These are phyloP conservation scores for Germaria angustata DNA, from an alignment of 2,888 invertebrate genomes.

Conservation along the genomic window DNA sequence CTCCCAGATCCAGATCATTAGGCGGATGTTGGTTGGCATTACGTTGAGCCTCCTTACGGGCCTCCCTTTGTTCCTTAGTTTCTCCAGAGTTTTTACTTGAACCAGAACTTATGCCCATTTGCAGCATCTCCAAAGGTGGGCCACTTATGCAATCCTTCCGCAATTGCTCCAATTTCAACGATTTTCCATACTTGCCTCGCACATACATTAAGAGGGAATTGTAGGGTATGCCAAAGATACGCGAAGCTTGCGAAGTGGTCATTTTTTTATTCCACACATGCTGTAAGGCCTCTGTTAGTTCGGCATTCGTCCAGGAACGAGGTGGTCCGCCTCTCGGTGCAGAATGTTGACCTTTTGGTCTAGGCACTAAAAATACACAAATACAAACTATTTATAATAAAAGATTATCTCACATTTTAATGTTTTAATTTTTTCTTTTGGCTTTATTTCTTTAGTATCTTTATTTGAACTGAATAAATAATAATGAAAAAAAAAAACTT, in stretches of 20 bases:
- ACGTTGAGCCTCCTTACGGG: slow-evolving; percentile 76
- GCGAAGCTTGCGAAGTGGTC: slow-evolving; percentile 94
- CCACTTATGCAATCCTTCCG: slow-evolving; percentile 93
- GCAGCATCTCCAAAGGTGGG: slow-evolving; percentile 86
- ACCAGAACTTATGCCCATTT: slow-evolving; percentile 82
- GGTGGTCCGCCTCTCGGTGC: slow-evolving; percentile 95
- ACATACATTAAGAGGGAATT: slow-evolving; percentile 95
- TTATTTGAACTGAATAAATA: slow-evolving; percentile 25
- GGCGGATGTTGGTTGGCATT: slow-evolving; percentile 53
- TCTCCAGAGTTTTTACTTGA: slow-evolving; percentile 77
- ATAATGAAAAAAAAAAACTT: slow-evolving; percentile 36
- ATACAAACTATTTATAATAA: slow-evolving; percentile 21
- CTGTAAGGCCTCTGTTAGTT: slow-evolving; percentile 92
- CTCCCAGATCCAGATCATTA: slow-evolving; percentile 64
- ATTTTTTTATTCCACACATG: slow-evolving; percentile 98
- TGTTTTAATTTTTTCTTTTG: slow-evolving; percentile 48
- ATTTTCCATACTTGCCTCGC: slow-evolving; percentile 95
- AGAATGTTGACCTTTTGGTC: slow-evolving; percentile 94
- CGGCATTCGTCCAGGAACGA: slow-evolving; percentile 95
- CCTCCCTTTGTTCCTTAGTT: slow-evolving; percentile 49
- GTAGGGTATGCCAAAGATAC: slow-evolving; percentile 96
- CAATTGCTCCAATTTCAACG: slow-evolving; percentile 91
- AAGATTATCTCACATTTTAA: slow-evolving; percentile 50
- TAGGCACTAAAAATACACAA: slow-evolving; percentile 83
- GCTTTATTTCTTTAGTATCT: slow-evolving; percentile 11